A percentile compares a stretch with the other conserved stretches of the same genome.
phyloP scores from a whole-genome alignment of 2,888 invertebrate genomes.

The Galeopsomyia nigrocyanea region DNA sequence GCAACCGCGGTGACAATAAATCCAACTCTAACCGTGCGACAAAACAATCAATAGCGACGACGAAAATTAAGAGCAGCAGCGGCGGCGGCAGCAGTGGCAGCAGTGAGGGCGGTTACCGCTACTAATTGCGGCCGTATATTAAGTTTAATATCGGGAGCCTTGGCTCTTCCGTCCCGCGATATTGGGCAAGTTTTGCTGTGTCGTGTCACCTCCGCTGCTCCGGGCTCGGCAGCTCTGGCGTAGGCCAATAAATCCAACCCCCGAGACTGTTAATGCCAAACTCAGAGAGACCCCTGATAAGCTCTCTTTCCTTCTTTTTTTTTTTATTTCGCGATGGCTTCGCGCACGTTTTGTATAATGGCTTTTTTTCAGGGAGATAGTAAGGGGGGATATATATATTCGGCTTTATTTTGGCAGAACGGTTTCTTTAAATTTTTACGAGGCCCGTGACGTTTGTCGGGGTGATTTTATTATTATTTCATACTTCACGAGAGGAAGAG shows the following conservation, averaged over 20 bases:
- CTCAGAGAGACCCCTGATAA: slow-evolving; percentile 56
- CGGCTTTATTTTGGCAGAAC: too few species aligned
- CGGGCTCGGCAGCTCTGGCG: neutral
- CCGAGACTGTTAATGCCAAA: slow-evolving; percentile 63
- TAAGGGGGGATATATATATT: too few species aligned
- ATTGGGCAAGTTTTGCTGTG: slow-evolving; percentile 61
- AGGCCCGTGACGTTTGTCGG: too few species aligned
- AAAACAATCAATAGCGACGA: slow-evolving; percentile 41
- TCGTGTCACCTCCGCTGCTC: slow-evolving; percentile 34
- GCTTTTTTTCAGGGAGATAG: too few species aligned
- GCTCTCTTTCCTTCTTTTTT: slow-evolving; percentile 33
- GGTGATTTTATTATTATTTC: too few species aligned
- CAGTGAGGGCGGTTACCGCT: slow-evolving; percentile 52
- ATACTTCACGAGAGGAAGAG: too few species aligned
- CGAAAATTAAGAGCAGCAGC: slow-evolving; percentile 24
- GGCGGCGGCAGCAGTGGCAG: neutral
- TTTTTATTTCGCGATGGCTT: slow-evolving; percentile 30
- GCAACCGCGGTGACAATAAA: slow-evolving; percentile 19
- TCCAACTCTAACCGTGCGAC: slow-evolving; percentile 9
- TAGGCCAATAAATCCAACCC: slow-evolving; percentile 61
- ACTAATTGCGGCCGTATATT: slow-evolving; percentile 67
- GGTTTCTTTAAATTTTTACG: too few species aligned
- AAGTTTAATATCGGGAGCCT: slow-evolving; percentile 63
- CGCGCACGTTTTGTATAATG: neutral
- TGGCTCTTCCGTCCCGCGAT: slow-evolving; percentile 52